A percentile compares a stretch with the other conserved stretches of the same genome.
These are phyloP conservation scores for Rhadina sibilatrix DNA, from an alignment of 2,113 vertebrate species.

Conservation along the genomic window DNA sequence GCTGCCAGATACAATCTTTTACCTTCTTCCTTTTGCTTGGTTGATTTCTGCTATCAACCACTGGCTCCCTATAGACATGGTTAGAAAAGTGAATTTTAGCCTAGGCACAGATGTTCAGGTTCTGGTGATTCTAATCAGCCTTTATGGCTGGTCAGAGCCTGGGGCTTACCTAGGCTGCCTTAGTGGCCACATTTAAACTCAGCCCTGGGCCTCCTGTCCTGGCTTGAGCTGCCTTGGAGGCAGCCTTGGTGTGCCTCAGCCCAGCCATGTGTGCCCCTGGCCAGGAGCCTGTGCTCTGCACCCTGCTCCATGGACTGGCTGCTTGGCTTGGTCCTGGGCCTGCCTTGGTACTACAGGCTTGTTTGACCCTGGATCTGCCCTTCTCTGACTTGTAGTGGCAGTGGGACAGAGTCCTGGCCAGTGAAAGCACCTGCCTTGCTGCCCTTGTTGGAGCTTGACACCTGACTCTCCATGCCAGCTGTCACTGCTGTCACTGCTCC, in stretches of 20 bases:
- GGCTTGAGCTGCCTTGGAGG: too few species aligned
- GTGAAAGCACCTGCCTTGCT: neutral
- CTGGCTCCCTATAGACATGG: neutral
- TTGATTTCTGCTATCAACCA: neutral
- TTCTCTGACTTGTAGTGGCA: fast-evolving
- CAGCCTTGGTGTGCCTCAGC: neutral
- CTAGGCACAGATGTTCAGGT: neutral
- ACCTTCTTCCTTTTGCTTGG: neutral
- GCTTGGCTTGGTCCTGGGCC: neutral
- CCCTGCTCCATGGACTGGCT: neutral
- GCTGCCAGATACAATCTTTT: neutral
- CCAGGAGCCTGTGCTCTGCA: neutral
- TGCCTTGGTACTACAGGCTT: too few species aligned
- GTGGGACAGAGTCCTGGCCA: fast-evolving
- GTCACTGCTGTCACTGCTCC: neutral
- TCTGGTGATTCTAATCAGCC: neutral
- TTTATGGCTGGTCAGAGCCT: neutral
- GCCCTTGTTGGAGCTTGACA: neutral
- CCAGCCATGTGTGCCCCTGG: neutral
- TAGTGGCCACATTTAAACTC: neutral
- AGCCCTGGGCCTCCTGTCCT: neutral
- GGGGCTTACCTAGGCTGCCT: neutral
- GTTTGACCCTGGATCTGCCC: neutral
- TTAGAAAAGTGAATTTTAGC: neutral
- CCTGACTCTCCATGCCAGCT: neutral